Conservation (phyloP, 2,888 invertebrate species). For the Hydroisotoma schaefferi region DNA sequence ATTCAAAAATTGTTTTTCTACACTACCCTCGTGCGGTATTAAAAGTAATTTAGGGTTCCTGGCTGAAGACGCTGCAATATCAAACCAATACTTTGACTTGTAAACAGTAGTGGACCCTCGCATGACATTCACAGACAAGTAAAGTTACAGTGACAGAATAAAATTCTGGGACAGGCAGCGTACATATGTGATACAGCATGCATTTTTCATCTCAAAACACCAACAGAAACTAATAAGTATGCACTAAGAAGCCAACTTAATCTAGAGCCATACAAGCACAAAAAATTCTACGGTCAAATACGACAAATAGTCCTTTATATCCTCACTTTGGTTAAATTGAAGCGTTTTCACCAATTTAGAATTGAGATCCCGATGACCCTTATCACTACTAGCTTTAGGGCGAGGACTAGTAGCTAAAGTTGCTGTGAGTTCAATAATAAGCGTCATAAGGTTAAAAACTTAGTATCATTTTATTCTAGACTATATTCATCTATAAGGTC, state of each 20-base stretch:
- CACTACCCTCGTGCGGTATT: no score
- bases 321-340: slow-evolving; percentile 49
- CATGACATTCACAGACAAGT: neutral
- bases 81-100: neutral
- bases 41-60: neutral
- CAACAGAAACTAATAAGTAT: neutral
- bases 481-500: no score
- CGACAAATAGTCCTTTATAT: slow-evolving; percentile 43
- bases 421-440: slow-evolving; percentile 49
- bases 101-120: neutral
- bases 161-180: neutral
- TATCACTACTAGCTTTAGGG: slow-evolving; percentile 49
- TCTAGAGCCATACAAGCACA: slow-evolving; percentile 20
- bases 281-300: neutral
- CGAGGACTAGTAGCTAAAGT: slow-evolving; percentile 49
- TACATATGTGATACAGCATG: no score
- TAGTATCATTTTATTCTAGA: neutral
- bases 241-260: neutral
- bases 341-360: slow-evolving; percentile 49
- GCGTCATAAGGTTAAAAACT: slow-evolving; percentile 41
- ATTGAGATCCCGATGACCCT: slow-evolving; percentile 49
- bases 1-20: no score
- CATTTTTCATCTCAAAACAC: neutral
- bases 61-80: neutral
- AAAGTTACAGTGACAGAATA: neutral